Percentiles rank a stretch among this genome's conserved stretches.
Evolutionary conservation across 2,888 invertebrate genomes (phyloP).

Genomic region (Deroplatys truncata): DNA sequence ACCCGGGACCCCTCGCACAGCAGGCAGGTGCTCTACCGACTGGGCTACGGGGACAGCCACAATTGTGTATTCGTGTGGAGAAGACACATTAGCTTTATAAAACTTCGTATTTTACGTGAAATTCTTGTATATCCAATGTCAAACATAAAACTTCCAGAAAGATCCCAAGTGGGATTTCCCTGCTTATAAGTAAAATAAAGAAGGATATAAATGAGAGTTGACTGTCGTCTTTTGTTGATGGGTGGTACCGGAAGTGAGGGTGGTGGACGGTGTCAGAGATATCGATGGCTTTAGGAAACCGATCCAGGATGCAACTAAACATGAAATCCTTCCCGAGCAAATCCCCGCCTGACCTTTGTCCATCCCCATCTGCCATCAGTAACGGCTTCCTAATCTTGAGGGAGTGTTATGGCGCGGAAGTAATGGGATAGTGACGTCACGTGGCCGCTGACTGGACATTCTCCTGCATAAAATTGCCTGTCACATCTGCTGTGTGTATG

Average conservation of each 20-base stretch:
- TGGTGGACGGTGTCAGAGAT: not conserved
- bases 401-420: conserved; percentile 12
- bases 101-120: no score
- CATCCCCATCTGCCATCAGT: conserved; percentile 13
- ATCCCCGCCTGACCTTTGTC: conserved; percentile 16
- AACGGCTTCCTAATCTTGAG: not conserved
- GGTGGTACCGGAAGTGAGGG: not conserved
- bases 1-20: no score
- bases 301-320: conserved; percentile 3
- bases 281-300: conserved; percentile 11
- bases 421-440: not conserved
- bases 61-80: no score
- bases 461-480: not conserved
- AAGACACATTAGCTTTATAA: no score
- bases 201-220: not conserved
- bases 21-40: no score
- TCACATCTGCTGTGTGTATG: not conserved
- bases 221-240: not conserved
- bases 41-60: no score
- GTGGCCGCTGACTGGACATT: not conserved
- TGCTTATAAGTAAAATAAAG: no score
- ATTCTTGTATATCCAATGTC: no score
- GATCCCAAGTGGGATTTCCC: no score
- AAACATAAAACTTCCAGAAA: no score
- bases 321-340: conserved; percentile 5